These are phyloP conservation scores for Pteropus alecto DNA, from an alignment of 2,113 vertebrate genomes.

Conservation along the genomic window DNA sequence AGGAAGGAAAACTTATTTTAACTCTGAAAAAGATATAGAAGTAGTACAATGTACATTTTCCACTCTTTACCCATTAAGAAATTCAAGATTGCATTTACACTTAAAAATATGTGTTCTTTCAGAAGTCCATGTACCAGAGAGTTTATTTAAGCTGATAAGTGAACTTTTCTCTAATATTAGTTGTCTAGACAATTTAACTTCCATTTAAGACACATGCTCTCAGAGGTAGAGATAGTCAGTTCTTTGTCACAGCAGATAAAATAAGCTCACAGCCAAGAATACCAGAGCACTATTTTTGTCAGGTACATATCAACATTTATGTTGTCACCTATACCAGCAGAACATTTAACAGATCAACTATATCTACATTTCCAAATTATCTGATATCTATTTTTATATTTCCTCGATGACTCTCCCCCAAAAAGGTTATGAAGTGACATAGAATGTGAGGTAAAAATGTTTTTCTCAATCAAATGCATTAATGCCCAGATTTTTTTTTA, in stretches of 20 bases:
- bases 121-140: background rate
- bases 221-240: slow-evolving; percentile 51
- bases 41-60: background rate
- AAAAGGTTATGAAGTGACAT: background rate
- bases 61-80: background rate
- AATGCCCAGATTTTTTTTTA: no score
- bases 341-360: slow-evolving; percentile 59
- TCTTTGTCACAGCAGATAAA: slow-evolving; percentile 73
- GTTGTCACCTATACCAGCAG: slow-evolving; percentile 55
- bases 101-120: background rate
- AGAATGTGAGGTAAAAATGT: background rate
- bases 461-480: no score
- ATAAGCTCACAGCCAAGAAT: slow-evolving; percentile 70
- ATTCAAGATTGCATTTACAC: background rate
- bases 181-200: slow-evolving; percentile 69
- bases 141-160: slow-evolving; percentile 39
- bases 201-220: slow-evolving; percentile 68
- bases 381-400: slow-evolving; percentile 65
- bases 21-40: background rate
- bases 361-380: slow-evolving; percentile 55
- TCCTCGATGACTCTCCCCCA: background rate
- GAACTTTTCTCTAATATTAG: slow-evolving; percentile 47
- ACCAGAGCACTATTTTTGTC: slow-evolving; percentile 70
- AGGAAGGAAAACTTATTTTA: background rate
- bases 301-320: slow-evolving; percentile 68